A percentile compares a stretch with the other conserved stretches of the same genome.
phyloP scores from a whole-genome alignment of 2,797 vertebrate species.

The Serranus cabrilla region DNA sequence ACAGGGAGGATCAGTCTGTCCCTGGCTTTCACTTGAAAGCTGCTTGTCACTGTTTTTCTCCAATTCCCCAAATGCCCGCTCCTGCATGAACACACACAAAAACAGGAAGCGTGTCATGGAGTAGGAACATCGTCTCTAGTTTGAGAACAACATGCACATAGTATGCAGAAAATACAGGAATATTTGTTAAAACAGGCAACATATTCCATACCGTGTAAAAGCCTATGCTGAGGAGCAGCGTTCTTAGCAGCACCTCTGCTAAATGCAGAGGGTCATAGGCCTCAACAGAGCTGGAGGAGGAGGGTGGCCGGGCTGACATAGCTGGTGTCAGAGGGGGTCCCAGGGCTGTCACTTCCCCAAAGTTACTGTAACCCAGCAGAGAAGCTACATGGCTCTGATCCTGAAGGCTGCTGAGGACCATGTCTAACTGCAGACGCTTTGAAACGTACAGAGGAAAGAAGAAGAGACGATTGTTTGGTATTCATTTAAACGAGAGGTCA shows the following conservation, averaged over 20 bases:
- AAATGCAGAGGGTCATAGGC: slow-evolving; percentile 84
- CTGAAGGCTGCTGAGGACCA: slow-evolving; percentile 90
- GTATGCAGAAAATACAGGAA: background rate
- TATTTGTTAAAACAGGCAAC: background rate
- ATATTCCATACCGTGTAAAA: slow-evolving; percentile 86
- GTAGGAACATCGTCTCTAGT: background rate
- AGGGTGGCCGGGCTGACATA: slow-evolving; percentile 63
- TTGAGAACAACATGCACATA: background rate
- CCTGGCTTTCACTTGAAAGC: slow-evolving; percentile 75
- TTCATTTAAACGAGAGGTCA: background rate
- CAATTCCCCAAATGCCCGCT: slow-evolving; percentile 87
- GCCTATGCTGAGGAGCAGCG: slow-evolving; percentile 87
- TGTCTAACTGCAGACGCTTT: slow-evolving; percentile 89
- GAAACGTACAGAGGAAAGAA: slow-evolving; percentile 26
- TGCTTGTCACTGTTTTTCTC: slow-evolving; percentile 92
- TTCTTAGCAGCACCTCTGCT: slow-evolving; percentile 88
- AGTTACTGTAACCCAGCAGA: slow-evolving; percentile 87
- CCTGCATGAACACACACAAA: slow-evolving; percentile 69
- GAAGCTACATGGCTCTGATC: slow-evolving; percentile 89
- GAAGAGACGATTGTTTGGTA: background rate
- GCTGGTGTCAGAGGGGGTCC: slow-evolving; percentile 74
- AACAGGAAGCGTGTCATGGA: background rate
- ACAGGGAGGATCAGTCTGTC: slow-evolving; percentile 85
- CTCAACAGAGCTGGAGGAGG: slow-evolving; percentile 77
- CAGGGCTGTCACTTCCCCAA: slow-evolving; percentile 81